phyloP scores from a whole-genome alignment of 2,888 invertebrate species.

The Drosophila antonietae region DNA sequence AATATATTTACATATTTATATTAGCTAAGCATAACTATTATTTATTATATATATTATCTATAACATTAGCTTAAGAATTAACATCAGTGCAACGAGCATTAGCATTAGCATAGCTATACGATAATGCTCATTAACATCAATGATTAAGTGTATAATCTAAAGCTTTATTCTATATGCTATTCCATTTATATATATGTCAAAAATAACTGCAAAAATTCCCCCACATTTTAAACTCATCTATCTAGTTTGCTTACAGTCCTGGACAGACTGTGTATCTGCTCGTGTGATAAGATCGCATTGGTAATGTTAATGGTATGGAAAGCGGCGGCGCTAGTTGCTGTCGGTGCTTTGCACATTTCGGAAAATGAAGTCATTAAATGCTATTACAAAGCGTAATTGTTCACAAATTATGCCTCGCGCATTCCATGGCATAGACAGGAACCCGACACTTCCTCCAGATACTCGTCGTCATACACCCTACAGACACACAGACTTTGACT shows the following conservation, averaged over 20 bases:
- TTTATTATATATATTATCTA: too few relatives aligned
- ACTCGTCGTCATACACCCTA: constrained; percentile 27
- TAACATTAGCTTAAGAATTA: not conserved
- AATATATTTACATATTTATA: too few relatives aligned
- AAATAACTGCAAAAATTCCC: not conserved
- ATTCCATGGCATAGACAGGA: constrained; percentile 37
- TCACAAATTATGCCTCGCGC: constrained; percentile 72
- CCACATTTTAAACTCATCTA: not conserved
- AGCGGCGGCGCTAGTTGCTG: constrained; percentile 34
- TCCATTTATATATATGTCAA: not conserved
- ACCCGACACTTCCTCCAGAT: constrained; percentile 52
- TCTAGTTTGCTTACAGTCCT: too few relatives aligned
- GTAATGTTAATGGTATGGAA: constrained; percentile 29
- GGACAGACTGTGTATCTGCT: not conserved
- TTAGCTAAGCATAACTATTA: not conserved
- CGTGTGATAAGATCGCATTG: constrained; percentile 57
- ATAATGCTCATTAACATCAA: too few relatives aligned
- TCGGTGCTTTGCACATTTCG: constrained; percentile 43
- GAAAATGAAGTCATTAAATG: constrained; percentile 78
- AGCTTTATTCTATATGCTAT: not conserved
- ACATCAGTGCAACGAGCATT: not conserved
- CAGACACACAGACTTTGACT: constrained; percentile 5
- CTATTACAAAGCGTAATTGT: constrained; percentile 80
- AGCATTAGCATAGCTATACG: not conserved
- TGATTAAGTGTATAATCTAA: not conserved